Conservation (phyloP, 23 tunicate species). For the Styela clava region DNA sequence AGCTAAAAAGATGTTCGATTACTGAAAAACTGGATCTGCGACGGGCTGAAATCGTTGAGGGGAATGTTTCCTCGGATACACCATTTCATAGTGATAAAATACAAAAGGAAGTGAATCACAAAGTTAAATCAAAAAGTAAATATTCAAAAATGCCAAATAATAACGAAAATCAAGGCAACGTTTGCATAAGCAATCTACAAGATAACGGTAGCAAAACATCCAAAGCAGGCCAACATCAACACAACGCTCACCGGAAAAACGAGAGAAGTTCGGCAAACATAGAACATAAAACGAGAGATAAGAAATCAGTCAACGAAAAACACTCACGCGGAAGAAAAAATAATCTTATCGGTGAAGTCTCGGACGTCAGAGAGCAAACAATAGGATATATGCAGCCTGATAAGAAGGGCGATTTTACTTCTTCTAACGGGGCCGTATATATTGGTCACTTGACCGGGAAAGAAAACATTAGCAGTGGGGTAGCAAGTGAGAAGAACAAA, state of each 20-base stretch:
- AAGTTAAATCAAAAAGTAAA: neutral
- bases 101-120: neutral
- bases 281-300: conserved; percentile 7
- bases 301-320: neutral
- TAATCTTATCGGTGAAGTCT: conserved; percentile 1
- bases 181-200: neutral
- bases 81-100: neutral
- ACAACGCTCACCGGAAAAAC: neutral
- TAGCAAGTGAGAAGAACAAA: conserved; percentile 11
- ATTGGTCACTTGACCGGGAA: neutral
- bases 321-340: neutral
- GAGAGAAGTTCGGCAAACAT: conserved; percentile 11
- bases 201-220: neutral
- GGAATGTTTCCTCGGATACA: neutral
- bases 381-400: conserved; percentile 13
- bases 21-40: conserved; percentile 3
- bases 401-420: neutral
- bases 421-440: neutral
- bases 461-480: conserved; percentile 16
- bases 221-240: neutral
- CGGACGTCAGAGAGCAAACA: neutral
- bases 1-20: conserved; percentile 14
- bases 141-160: neutral
- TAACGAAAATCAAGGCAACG: neutral
- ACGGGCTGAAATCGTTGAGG: neutral